These are phyloP conservation scores for Nylanderia fulva DNA, from an alignment of 1,140 invertebrate genomes.

Conservation along the genomic window DNA sequence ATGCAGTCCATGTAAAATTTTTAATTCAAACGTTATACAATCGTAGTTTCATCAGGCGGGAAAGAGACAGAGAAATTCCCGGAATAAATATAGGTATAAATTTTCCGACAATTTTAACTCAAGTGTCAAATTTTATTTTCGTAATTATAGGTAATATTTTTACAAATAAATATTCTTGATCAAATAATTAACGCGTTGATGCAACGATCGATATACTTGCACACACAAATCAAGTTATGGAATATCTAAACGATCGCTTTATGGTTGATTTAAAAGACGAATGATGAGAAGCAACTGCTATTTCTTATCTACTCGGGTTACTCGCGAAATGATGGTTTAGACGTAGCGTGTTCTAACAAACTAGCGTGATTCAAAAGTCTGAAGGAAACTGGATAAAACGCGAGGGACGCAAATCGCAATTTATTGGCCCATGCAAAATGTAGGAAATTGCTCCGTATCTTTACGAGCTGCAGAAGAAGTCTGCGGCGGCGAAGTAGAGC, in stretches of 20 bases:
- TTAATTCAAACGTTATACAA: conserved; percentile 47
- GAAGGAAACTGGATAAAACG: conserved; percentile 23
- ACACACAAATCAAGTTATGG: neutral
- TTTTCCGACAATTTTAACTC: conserved; percentile 2
- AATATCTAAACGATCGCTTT: conserved; percentile 48
- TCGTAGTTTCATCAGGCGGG: neutral
- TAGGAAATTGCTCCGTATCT: conserved; percentile 45
- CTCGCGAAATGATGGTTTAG: conserved; percentile 33
- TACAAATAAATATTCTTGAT: no score
- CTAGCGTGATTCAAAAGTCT: neutral
- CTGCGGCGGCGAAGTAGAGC: neutral
- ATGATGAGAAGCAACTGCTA: conserved; percentile 21
- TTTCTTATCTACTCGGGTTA: conserved; percentile 45
- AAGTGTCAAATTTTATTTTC: neutral
- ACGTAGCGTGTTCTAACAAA: conserved; percentile 7
- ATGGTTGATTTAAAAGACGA: conserved; percentile 24
- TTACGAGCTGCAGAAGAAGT: conserved; percentile 43
- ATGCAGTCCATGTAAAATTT: conserved; percentile 22
- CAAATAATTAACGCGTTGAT: neutral
- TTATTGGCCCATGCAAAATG: conserved; percentile 51
- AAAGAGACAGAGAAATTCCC: neutral
- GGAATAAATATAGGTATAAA: neutral
- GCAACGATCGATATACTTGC: neutral
- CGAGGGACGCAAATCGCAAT: conserved; percentile 36
- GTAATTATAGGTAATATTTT: neutral